phyloP scores from a whole-genome alignment of 2,797 vertebrate species.

The Anguilla megastoma region DNA sequence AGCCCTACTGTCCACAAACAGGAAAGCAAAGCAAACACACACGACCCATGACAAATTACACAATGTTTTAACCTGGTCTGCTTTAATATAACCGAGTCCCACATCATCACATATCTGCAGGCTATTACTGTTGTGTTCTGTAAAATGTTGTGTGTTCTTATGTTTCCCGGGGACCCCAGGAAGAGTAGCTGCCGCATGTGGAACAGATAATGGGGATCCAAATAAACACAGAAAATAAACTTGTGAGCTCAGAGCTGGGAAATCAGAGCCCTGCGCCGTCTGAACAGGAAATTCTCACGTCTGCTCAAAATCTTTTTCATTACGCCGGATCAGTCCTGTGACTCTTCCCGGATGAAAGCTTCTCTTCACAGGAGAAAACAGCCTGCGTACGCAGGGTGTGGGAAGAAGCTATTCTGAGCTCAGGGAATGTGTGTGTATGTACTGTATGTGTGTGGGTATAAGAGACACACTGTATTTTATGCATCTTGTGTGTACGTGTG shows the following conservation, averaged over 20 bases:
- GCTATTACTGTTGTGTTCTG: too few species aligned
- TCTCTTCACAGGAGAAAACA: slow-evolving; percentile 21
- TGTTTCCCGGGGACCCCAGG: background rate
- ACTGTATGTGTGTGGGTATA: background rate
- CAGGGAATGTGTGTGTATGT: slow-evolving; percentile 8
- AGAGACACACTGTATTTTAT: background rate
- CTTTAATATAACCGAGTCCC: too few species aligned
- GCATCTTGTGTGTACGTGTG: background rate
- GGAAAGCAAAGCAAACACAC: background rate
- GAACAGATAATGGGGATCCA: background rate
- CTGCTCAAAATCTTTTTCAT: slow-evolving; percentile 16
- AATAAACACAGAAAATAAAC: background rate
- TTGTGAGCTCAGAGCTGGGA: background rate
- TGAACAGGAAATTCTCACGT: slow-evolving; percentile 22
- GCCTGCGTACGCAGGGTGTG: background rate
- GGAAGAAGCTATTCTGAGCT: slow-evolving; percentile 20
- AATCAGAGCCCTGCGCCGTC: background rate
- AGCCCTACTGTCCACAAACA: background rate
- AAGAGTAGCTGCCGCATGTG: background rate
- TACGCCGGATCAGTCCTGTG: background rate
- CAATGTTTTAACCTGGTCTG: too few species aligned
- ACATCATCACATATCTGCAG: too few species aligned
- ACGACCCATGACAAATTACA: too few species aligned
- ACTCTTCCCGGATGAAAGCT: background rate
- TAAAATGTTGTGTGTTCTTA: background rate